phyloP scores from a whole-genome alignment of 2,113 vertebrate species.

The Mastomys natalensis region DNA sequence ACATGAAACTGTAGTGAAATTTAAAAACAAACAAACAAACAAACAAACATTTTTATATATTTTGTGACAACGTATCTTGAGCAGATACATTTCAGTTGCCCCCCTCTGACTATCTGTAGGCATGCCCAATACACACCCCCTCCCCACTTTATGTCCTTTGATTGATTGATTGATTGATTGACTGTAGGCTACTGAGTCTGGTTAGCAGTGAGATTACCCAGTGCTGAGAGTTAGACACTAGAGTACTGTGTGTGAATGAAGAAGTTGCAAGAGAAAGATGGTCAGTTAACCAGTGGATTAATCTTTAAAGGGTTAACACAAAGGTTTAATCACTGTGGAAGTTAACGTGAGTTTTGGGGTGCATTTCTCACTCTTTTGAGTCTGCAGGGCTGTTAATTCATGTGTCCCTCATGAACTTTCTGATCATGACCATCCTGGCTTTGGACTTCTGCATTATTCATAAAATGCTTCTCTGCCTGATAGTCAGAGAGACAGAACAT shows the following conservation, averaged over 20 bases:
- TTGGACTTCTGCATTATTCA: conserved; percentile 1
- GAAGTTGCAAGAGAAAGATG: background rate
- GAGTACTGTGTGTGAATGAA: background rate
- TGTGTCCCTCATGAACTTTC: conserved; percentile 7
- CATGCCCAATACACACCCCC: background rate
- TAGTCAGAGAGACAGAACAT: background rate
- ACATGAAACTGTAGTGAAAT: background rate
- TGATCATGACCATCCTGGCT: background rate
- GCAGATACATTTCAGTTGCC: too few species aligned
- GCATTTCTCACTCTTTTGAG: background rate
- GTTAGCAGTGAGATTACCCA: background rate
- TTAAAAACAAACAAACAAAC: background rate
- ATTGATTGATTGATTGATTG: background rate
- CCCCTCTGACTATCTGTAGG: background rate
- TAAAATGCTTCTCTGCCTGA: background rate
- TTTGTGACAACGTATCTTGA: background rate
- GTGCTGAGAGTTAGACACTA: background rate
- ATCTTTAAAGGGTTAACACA: background rate
- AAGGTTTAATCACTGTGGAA: background rate
- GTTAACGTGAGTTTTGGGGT: background rate
- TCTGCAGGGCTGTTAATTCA: background rate
- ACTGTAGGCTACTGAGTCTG: background rate
- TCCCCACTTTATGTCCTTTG: background rate
- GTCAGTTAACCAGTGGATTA: background rate
- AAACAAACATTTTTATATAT: background rate